Evolutionary conservation across 2,113 vertebrate species (phyloP).

Genomic region (Entosphenus tridentatus): DNA sequence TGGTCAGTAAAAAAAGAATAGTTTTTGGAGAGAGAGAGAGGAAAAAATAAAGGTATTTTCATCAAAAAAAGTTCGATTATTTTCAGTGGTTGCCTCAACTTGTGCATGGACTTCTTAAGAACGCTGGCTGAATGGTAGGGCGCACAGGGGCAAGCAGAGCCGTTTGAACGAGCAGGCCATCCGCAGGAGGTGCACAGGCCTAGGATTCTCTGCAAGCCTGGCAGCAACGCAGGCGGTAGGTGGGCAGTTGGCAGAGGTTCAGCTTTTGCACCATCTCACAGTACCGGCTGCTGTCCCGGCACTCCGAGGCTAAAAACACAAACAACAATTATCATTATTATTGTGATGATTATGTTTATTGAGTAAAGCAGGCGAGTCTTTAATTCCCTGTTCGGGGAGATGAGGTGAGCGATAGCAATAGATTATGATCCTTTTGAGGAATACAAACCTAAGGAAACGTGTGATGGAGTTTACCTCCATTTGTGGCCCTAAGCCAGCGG

Average conservation of each 20-base stretch:
- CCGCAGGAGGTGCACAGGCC: conserved; percentile 15
- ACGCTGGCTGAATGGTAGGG: not conserved
- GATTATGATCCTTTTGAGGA: conserved; percentile 1
- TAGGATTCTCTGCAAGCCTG: conserved; percentile 57
- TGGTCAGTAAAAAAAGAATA: too few species aligned
- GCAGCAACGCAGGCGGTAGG: conserved; percentile 74
- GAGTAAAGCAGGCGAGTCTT: conserved; percentile 11
- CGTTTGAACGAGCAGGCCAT: not conserved
- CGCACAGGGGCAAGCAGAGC: not conserved
- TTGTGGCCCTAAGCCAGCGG: not conserved
- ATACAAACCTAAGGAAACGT: not conserved
- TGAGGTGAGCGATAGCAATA: not conserved
- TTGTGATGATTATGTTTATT: conserved; percentile 11
- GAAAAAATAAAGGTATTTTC: not conserved
- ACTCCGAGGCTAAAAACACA: conserved; percentile 33
- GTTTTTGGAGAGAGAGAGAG: not conserved
- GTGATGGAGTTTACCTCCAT: not conserved
- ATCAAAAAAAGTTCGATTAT: not conserved
- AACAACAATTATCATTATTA: conserved; percentile 1
- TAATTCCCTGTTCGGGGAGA: not conserved
- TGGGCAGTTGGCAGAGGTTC: conserved; percentile 60
- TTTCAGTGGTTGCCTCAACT: too few species aligned
- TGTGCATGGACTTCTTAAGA: not conserved
- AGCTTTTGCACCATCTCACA: conserved; percentile 82
- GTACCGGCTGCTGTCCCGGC: conserved; percentile 72